phyloP scores from a whole-genome alignment of 2,113 vertebrate species.

The Pachypanchax playfairii region DNA sequence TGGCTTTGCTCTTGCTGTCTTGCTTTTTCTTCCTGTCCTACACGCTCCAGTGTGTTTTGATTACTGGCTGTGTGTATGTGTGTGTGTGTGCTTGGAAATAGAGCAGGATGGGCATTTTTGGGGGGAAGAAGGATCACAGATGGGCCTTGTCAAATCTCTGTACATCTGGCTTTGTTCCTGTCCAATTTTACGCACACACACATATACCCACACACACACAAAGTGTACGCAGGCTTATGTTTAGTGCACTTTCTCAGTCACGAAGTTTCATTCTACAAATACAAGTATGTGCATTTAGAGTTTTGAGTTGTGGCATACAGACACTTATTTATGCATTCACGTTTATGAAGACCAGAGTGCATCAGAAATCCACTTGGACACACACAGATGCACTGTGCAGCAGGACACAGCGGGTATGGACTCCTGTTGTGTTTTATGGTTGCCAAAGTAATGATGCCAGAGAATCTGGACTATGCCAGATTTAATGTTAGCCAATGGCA shows the following conservation, averaged over 20 bases:
- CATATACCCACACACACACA: too few species aligned
- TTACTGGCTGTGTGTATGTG: conserved; percentile 50
- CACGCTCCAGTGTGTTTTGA: conserved; percentile 68
- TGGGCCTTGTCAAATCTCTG: conserved; percentile 68
- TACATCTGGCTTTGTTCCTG: conserved; percentile 66
- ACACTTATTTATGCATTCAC: conserved; percentile 1
- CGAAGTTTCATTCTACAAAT: background rate
- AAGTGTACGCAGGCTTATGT: background rate
- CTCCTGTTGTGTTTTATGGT: conserved; percentile 54
- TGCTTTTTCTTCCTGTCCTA: conserved; percentile 44
- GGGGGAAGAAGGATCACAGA: conserved; percentile 61
- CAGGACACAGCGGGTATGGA: conserved; percentile 62
- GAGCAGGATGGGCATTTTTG: conserved; percentile 52
- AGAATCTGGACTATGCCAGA: conserved; percentile 56
- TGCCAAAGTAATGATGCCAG: conserved; percentile 70
- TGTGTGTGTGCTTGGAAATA: conserved; percentile 46
- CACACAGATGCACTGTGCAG: conserved; percentile 57
- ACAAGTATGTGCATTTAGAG: background rate
- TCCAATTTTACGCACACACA: conserved; percentile 36
- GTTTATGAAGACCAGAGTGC: conserved; percentile 9
- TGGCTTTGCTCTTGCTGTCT: conserved; percentile 31
- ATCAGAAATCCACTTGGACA: conserved; percentile 37
- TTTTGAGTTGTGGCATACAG: background rate
- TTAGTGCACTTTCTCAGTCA: background rate
- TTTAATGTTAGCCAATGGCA: conserved; percentile 62